A percentile compares a stretch with the other conserved stretches of the same genome.
Conservation (phyloP, 2,888 invertebrate genomes). For the Aethes cnicana region DNA sequence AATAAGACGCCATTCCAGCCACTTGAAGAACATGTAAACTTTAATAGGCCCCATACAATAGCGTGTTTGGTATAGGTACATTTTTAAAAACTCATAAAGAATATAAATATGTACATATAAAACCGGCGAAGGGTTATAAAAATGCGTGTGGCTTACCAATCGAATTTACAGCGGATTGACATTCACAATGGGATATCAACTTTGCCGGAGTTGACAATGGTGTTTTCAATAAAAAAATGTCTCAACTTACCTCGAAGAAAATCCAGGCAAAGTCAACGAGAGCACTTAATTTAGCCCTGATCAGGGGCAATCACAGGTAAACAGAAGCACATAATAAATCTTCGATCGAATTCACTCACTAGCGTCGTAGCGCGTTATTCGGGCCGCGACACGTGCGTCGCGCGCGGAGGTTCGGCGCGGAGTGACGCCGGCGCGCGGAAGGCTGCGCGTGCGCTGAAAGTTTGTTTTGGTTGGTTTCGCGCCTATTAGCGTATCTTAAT, state of each 20-base stretch:
- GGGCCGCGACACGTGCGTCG: conserved; percentile 71
- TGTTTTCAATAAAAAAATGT: conserved; percentile 28
- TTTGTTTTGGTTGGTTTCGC: conserved; percentile 21
- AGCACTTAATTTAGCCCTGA: conserved; percentile 54
- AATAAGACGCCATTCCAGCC: conserved; percentile 14
- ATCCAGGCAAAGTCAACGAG: conserved; percentile 40
- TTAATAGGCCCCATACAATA: conserved; percentile 1
- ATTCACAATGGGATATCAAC: conserved; percentile 59
- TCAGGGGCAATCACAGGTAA: conserved; percentile 67
- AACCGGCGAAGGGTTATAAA: conserved; percentile 23
- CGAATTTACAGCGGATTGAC: conserved; percentile 42
- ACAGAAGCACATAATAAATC: conserved; percentile 64
- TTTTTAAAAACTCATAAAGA: conserved; percentile 1
- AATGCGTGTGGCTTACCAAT: conserved; percentile 40
- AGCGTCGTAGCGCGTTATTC: conserved; percentile 56
- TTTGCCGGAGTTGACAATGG: conserved; percentile 16
- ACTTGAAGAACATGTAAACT: conserved; percentile 34
- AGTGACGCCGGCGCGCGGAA: conserved; percentile 55
- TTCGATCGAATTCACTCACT: conserved; percentile 54
- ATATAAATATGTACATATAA: conserved; percentile 8
- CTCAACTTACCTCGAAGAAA: conserved; percentile 52
- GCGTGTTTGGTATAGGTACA: background rate
- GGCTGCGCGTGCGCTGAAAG: conserved; percentile 39
- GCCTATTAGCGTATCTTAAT: too few species aligned
- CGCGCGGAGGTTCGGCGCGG: conserved; percentile 75